These are phyloP conservation scores for Holothuria glaberrima DNA, from an alignment of 35 echinoderm and acorn worm species.

Conservation along the genomic window DNA sequence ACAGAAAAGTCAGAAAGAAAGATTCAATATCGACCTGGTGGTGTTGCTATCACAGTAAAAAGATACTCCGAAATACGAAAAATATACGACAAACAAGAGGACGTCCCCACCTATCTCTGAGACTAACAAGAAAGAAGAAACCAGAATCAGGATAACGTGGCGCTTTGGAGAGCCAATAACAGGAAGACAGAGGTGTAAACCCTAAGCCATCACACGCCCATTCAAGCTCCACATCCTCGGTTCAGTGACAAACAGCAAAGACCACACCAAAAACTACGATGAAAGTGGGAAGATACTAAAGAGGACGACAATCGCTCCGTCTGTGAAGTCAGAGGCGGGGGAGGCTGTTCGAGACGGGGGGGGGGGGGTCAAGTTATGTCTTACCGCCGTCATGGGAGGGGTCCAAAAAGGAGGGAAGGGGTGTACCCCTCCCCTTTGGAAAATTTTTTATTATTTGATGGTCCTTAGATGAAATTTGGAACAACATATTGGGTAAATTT, in stretches of 20 bases:
- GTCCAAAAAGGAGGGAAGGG: too few species aligned
- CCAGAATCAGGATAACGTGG: not conserved
- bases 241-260: not conserved
- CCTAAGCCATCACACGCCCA: not conserved
- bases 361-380: too few species aligned
- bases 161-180: not conserved
- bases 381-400: too few species aligned
- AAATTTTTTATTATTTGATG: too few species aligned
- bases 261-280: not conserved
- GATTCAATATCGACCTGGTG: slow-evolving; percentile 1
- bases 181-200: not conserved
- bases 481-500: too few species aligned
- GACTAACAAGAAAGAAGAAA: not conserved
- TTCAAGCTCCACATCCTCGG: not conserved
- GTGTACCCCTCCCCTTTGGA: too few species aligned
- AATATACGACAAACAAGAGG: too few species aligned
- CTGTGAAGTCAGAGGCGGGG: too few species aligned
- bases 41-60: slow-evolving; percentile 15
- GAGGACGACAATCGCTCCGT: slow-evolving; percentile 8
- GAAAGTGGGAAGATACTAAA: not conserved
- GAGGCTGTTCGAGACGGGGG: too few species aligned
- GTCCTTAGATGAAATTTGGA: too few species aligned
- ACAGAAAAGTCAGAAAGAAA: not conserved
- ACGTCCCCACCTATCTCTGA: not conserved
- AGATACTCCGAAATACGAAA: too few species aligned